Evolutionary conservation across 2,888 invertebrate genomes (phyloP), one percentile per base, ranked within the genome.

Genomic region (Leptothorax acervorum): DNA sequence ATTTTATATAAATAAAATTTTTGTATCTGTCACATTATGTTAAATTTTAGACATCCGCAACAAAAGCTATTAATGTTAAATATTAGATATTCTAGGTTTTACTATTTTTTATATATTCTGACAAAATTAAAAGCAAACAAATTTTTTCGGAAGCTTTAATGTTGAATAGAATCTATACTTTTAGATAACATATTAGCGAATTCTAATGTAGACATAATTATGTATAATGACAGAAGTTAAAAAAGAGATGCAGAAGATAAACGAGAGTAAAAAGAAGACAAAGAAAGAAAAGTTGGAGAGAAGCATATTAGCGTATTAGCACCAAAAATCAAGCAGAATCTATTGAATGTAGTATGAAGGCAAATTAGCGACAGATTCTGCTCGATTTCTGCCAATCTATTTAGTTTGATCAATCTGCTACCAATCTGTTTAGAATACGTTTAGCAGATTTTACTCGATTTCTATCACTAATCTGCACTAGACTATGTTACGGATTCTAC

Each of bases 191-290:
- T 48, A 51, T 51, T 31, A 70, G 5, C n/a, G 12, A 70, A 51
- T 51, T 70, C 51, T 51, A 48, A 51, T 68, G 42, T 8, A 48
- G 45, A 48, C 0, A 31, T 70, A 51, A 70, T 31, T 35, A n/a
- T n/a, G n/a, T 35, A 11, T 28, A 18, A 23, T 28, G 9, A 1
- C 15, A 88, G 31, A 94, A 93, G 57, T 39, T 86, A 35, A 90
- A 95, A 96, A 88, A 95, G 95, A 87, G 95, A 96, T 51, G 18
- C 18, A 28, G 94, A 93, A 88, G 97, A 96, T 92, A 96, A 96
- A 78, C 95, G 96, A 92, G 97, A 96, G 96, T 90, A 96, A 96
- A 91, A 96, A 96, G 70, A 96, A 96, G 89, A 96, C 96, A 45
- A 93, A 92, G 57, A 93, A 92, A 55, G 92, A 93, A 1, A 51